A percentile compares a stretch with the other conserved stretches of the same genome.
phyloP scores from a whole-genome alignment of 2,888 invertebrate species.

The Hemistola chrysoprasaria region DNA sequence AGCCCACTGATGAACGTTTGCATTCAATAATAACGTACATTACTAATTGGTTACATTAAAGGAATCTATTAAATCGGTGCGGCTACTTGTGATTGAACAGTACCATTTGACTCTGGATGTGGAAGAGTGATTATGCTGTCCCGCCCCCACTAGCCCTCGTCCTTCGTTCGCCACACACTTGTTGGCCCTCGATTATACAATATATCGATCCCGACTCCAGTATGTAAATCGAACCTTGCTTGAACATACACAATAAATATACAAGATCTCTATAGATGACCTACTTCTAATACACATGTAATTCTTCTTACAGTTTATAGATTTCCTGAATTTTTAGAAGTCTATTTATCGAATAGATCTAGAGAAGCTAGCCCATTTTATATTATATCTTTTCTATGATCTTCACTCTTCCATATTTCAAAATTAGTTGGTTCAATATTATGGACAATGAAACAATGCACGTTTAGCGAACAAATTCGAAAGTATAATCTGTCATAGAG shows the following conservation, averaged over 20 bases:
- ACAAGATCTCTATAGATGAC: constrained; percentile 29
- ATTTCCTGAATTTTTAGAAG: constrained; percentile 37
- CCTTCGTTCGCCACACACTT: constrained; percentile 29
- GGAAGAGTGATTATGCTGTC: constrained; percentile 74
- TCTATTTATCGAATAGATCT: constrained; percentile 49
- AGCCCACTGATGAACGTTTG: constrained; percentile 49
- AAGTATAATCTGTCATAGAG: constrained; percentile 53
- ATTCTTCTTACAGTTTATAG: constrained; percentile 23
- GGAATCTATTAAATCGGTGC: constrained; percentile 52
- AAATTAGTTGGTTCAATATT: constrained; percentile 48
- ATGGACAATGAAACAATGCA: constrained; percentile 59
- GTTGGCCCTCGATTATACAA: constrained; percentile 25
- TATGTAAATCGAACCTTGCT: constrained; percentile 25
- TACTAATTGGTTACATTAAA: constrained; percentile 41
- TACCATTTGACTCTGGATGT: constrained; percentile 72
- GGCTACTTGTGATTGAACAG: constrained; percentile 68
- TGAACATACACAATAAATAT: constrained; percentile 47
- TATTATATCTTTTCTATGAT: constrained; percentile 58
- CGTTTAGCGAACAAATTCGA: constrained; percentile 66
- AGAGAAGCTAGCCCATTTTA: constrained; percentile 52
- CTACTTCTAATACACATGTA: constrained; percentile 19
- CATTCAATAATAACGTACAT: constrained; percentile 22
- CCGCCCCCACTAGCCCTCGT: constrained; percentile 27
- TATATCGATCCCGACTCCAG: constrained; percentile 28
- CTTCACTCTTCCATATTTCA: constrained; percentile 81